Conservation (phyloP, 2,888 invertebrate species). For the Ametastegia equiseti region DNA sequence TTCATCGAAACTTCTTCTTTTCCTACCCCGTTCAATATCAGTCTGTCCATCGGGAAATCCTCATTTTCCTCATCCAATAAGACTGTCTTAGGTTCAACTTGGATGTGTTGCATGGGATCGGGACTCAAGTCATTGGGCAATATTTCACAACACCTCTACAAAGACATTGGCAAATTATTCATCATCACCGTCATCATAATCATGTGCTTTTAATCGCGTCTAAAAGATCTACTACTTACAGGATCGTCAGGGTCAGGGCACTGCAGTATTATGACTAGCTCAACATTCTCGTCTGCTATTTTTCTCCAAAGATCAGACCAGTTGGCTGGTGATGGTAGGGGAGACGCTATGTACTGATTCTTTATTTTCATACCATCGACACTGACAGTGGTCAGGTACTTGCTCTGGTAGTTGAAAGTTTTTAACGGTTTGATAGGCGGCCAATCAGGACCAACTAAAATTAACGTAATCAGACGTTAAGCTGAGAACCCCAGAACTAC, state of each 20-base stretch:
- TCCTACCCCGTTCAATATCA: neutral
- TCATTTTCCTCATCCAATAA: conserved; percentile 50
- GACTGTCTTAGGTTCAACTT: neutral
- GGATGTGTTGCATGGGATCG: neutral
- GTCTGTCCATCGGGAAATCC: conserved; percentile 48
- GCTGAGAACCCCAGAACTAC: neutral
- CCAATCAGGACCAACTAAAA: neutral
- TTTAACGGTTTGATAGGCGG: neutral
- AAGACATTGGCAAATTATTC: neutral
- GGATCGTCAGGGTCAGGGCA: conserved; percentile 68
- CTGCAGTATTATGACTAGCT: conserved; percentile 74
- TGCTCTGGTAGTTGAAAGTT: conserved; percentile 60
- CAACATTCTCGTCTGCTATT: conserved; percentile 71
- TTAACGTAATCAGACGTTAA: neutral
- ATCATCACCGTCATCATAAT: neutral
- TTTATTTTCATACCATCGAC: conserved; percentile 73
- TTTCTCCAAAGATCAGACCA: conserved; percentile 76
- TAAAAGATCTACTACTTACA: no score
- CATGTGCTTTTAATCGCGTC: neutral
- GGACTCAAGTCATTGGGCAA: neutral
- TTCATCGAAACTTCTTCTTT: neutral
- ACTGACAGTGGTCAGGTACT: conserved; percentile 75
- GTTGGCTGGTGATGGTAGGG: conserved; percentile 75
- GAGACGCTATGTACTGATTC: conserved; percentile 75
- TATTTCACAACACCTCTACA: conserved; percentile 5